Conservation (phyloP, 1,140 invertebrate genomes). For the Heliconius congener region DNA sequence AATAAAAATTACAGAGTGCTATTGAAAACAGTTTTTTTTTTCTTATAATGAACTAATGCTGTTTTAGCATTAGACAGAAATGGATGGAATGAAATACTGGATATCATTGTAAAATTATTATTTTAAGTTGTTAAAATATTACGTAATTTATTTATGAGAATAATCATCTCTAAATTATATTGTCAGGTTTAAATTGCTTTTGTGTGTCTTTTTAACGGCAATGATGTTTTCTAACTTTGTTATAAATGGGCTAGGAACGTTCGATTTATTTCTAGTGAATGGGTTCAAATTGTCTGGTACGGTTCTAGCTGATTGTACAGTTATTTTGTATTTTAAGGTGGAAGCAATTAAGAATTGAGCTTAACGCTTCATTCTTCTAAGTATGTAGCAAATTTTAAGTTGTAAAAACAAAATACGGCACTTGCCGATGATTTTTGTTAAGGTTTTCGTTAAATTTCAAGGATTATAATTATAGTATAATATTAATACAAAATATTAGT, state of each 20-base stretch:
- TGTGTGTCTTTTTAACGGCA: conserved; percentile 16
- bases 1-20: conserved; percentile 41
- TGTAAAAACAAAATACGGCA: conserved; percentile 56
- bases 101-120: neutral
- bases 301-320: conserved; percentile 36
- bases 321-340: conserved; percentile 51
- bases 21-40: conserved; percentile 17
- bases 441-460: conserved; percentile 53
- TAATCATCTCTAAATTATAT: conserved; percentile 13
- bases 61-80: neutral
- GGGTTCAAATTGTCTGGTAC: conserved; percentile 23
- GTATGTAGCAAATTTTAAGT: conserved; percentile 64
- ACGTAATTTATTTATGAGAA: conserved; percentile 8
- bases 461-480: conserved; percentile 49
- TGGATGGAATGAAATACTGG: neutral
- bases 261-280: conserved; percentile 20
- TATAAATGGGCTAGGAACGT: conserved; percentile 17
- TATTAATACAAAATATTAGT: conserved; percentile 38
- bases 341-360: conserved; percentile 53
- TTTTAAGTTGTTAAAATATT: neutral
- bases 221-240: conserved; percentile 12
- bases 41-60: neutral
- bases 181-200: conserved; percentile 25
- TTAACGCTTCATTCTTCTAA: conserved; percentile 58
- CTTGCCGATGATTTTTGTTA: conserved; percentile 57